These are phyloP conservation scores for Herpetotheres cachinnans DNA, from an alignment of 2,113 vertebrate species.

Conservation along the genomic window DNA sequence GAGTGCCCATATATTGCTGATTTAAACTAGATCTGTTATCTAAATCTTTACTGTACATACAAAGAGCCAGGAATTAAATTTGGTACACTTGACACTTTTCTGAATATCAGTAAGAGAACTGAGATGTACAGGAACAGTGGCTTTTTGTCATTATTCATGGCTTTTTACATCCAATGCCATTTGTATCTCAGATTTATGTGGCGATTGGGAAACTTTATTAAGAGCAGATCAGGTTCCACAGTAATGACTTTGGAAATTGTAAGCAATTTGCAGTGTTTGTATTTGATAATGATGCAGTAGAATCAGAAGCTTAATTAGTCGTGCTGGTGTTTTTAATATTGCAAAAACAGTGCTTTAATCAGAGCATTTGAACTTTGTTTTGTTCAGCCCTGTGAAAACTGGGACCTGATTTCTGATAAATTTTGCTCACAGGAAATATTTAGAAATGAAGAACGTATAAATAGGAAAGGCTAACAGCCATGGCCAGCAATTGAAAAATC, in stretches of 20 bases:
- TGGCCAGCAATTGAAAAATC: background rate
- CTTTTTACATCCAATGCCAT: background rate
- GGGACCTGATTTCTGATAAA: background rate
- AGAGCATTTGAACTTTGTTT: background rate
- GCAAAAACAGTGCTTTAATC: background rate
- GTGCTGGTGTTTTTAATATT: background rate
- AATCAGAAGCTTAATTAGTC: background rate
- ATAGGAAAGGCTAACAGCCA: background rate
- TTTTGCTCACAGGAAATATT: background rate
- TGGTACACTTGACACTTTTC: background rate
- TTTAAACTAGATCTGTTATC: background rate
- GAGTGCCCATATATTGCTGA: background rate
- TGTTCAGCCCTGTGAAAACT: background rate
- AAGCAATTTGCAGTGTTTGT: background rate
- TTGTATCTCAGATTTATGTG: background rate
- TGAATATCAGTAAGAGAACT: background rate
- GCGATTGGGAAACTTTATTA: background rate
- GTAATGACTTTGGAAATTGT: background rate
- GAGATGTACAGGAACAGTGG: background rate
- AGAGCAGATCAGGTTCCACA: background rate
- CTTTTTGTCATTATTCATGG: background rate
- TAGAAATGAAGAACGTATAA: background rate
- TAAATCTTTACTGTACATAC: conserved; percentile 1
- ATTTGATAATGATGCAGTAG: background rate
- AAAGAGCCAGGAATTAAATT: conserved; percentile 5